These are phyloP conservation scores for Platalea minor DNA, from an alignment of 2,797 vertebrate species.

Conservation along the genomic window DNA sequence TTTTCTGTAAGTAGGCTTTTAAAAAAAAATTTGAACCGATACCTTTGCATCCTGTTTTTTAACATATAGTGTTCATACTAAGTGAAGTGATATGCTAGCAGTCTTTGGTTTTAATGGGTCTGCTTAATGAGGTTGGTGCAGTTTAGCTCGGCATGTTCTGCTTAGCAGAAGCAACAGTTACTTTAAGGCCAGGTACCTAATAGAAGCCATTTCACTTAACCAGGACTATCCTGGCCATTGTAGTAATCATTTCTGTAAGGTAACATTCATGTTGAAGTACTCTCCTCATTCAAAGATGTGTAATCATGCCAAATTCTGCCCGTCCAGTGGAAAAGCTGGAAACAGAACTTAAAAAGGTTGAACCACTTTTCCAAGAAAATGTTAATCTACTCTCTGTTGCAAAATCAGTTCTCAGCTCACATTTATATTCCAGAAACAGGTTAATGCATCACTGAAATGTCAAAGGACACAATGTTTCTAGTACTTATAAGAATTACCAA, in stretches of 20 bases:
- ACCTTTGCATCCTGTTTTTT: not conserved
- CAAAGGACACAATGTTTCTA: not conserved
- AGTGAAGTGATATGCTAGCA: not conserved
- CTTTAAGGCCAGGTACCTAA: not conserved
- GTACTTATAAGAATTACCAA: not conserved
- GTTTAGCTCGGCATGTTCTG: not conserved
- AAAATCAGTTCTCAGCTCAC: not conserved
- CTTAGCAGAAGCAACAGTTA: not conserved
- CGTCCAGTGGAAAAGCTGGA: not conserved
- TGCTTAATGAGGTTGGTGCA: not conserved
- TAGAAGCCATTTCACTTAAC: not conserved
- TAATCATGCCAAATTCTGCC: not conserved
- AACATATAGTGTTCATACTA: rapidly evolving
- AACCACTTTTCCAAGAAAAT: not conserved
- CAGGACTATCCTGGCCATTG: not conserved
- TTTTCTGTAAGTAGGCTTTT: not conserved
- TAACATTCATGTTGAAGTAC: not conserved
- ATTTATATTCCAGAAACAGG: not conserved
- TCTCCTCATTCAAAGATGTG: not conserved
- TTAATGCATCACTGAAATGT: not conserved
- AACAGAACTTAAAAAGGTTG: not conserved
- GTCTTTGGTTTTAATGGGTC: not conserved
- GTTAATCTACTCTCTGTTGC: not conserved
- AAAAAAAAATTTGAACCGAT: not conserved
- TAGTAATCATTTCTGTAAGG: not conserved